Evolutionary conservation across 2,113 vertebrate species (phyloP), one percentile per base, ranked within the genome.

Genomic region (Myanophis thanlyinensis): DNA sequence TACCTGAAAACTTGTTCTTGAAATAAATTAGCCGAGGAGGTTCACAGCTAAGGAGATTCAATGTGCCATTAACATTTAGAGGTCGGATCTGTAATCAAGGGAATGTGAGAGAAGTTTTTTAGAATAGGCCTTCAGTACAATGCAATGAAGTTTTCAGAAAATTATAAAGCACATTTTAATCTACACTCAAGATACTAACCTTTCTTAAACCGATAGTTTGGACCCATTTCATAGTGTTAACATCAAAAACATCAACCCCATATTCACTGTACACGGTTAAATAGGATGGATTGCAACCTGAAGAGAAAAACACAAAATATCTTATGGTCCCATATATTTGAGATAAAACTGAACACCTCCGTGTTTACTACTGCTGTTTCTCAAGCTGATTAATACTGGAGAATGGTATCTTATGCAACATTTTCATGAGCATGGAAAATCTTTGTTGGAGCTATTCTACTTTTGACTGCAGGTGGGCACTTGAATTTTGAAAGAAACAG

Each of bases 201-300:
- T 98, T 98, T 94, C 98, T 94, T 92, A 99, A 97, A 88, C 98
- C 99, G 95, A 99, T 98, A 89, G 99, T 99, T 97, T 99, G 99
- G 40, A 99, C 98, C 99, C 99, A 99, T 90, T 99, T 99, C 95
- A 98, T 98, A 87, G 98, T 98, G 96, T 97, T 97, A 92, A 98
- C 98, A 52, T 99, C 98, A 35, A 99, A 99, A 10, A 99, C 98
- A n/a, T 99, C 99, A 1, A 99, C 98, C 0, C 99, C 99, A 0
- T 99, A 99, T 30, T 99, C 99, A 1, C 98, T 99, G 97, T 99
- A 99, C 90, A 99, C 98, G 0, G 98, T 99, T 95, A 99, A 97
- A 53, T 99, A 99, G 0, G 98, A 98, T 9, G 98, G 96, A 97
- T 97, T 99, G 92, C 99, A 99, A 95, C 98, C 99, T 99, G 95